Conservation (phyloP, 2,797 vertebrate genomes). For the Okamejei kenojei region DNA sequence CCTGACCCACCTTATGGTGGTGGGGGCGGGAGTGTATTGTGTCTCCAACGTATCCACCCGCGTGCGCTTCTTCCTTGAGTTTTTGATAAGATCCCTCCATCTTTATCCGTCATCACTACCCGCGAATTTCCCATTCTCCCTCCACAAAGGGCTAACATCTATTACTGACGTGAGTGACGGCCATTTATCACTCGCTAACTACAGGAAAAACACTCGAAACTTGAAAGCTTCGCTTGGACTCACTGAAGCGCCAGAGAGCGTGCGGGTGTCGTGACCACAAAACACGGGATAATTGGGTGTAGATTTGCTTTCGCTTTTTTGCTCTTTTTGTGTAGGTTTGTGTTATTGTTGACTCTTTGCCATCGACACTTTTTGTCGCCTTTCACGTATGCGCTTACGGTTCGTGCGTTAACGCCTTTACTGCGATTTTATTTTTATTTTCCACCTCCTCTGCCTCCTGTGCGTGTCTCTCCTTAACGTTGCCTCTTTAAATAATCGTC, state of each 20-base stretch:
- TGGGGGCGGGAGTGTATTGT: no score
- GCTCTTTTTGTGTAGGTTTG: neutral
- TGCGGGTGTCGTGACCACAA: neutral
- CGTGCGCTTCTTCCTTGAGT: neutral
- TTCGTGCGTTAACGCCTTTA: neutral
- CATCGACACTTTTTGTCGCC: neutral
- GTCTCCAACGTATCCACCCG: no score
- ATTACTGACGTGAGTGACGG: neutral
- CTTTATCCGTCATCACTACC: neutral
- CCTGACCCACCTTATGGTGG: no score
- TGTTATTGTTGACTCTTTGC: neutral
- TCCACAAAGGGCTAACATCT: neutral
- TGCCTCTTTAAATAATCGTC: neutral
- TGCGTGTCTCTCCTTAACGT: neutral
- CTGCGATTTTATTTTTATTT: neutral
- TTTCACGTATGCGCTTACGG: neutral
- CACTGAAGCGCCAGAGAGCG: neutral
- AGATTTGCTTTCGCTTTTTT: neutral
- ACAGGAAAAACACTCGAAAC: conserved; percentile 6
- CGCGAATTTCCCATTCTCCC: neutral
- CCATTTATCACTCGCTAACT: neutral
- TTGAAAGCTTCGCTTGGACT: neutral
- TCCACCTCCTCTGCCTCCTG: neutral
- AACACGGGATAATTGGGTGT: neutral
- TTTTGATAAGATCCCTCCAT: neutral